Evolutionary conservation across 2,113 vertebrate genomes (phyloP), one percentile per base, ranked within the genome.

Genomic region (Podocnemis expansa): DNA sequence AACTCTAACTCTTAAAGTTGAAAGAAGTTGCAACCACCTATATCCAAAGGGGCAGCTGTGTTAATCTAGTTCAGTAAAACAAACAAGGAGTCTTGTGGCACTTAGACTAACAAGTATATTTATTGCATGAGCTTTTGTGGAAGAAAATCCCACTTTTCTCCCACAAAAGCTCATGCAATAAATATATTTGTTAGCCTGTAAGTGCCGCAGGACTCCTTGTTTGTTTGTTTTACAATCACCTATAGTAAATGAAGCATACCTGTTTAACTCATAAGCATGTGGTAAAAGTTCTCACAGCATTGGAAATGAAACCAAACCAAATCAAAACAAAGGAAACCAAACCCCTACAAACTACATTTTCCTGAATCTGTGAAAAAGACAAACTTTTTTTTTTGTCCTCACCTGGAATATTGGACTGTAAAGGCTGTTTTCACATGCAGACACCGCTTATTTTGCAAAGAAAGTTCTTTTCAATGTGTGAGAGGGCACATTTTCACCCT

Each of bases 401-500:
- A 58, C 56, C 56, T 75, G 47, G 54, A 88, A 67, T 21, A 73
- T 49, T 41, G 31, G 90, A 80, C 43, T 76, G 19, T 2, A 45
- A 90, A 83, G 45, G 41, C 6, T 80, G 54, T 93, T 94, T 95
- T 95, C 83, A 86, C 4, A 84, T 83, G 89, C 85, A 91, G 89
- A 90, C n/a, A 41, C 70, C 3, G 0, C 24, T 38, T 45, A 58
- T 93, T 89, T 55, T 87, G 90, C 93, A 93, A 95, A 82, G 34
- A 94, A 96, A 95, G 91, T 94, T 92, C 89, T 80, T 92, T 38
- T 45, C 56, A 14, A 22, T 2, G 22, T 84, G 82, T 5, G 93
- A 96, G 93, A 7, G 24, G 34, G 45, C 84, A 87, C 58, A 82
- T 91, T 91, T 95, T 83, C 94, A 95, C 70, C 43, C 41, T 88